Evolutionary conservation across 1,140 invertebrate genomes (phyloP).

Genomic region (Drosophila virilis): DNA sequence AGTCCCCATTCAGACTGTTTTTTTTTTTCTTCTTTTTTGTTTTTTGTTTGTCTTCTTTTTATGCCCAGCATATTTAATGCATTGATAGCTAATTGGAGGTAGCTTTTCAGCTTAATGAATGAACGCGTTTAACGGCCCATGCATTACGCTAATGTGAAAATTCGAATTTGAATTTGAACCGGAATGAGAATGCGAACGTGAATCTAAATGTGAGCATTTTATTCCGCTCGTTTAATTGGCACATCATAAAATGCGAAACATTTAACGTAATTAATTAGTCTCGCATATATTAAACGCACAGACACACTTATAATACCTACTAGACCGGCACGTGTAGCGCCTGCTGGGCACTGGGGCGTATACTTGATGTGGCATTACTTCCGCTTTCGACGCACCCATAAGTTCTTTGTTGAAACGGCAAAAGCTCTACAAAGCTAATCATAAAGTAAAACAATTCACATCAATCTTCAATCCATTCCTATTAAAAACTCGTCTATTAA

Average conservation of each 20-base stretch:
- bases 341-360: conserved; percentile 33
- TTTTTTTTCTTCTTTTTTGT: conserved; percentile 6
- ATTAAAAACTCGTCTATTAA: too few relatives aligned
- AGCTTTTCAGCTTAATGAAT: conserved; percentile 32
- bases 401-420: conserved; percentile 1
- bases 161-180: conserved; percentile 11
- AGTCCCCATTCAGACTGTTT: conserved; percentile 1
- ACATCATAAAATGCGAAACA: conserved; percentile 61
- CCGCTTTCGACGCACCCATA: conserved; percentile 33
- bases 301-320: not conserved
- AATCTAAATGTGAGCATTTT: conserved; percentile 47
- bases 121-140: conserved; percentile 28
- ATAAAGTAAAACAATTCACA: not conserved
- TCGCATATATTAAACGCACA: conserved; percentile 20
- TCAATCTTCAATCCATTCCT: not conserved
- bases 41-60: not conserved
- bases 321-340: conserved; percentile 49
- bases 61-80: conserved; percentile 13
- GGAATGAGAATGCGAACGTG: not conserved
- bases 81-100: conserved; percentile 21
- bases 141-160: conserved; percentile 27
- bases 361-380: conserved; percentile 41
- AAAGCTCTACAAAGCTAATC: conserved; percentile 2
- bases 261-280: conserved; percentile 66
- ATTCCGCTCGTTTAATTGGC: conserved; percentile 64